Conservation (phyloP, 2,113 vertebrate genomes). For the Merops nubicus region DNA sequence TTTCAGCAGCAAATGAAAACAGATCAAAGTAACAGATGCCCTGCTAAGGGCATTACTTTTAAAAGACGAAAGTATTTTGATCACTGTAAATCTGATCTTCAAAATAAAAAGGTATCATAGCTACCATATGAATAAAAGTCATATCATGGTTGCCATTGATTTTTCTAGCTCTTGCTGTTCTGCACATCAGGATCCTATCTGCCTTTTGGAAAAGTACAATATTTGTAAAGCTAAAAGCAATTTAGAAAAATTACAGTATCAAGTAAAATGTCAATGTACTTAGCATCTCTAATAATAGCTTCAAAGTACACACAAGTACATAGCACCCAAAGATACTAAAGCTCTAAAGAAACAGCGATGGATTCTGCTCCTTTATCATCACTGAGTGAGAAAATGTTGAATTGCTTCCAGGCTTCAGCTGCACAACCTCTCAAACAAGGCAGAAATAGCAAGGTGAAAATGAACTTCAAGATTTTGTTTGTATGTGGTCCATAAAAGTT, state of each 20-base stretch:
- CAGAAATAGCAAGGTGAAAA: neutral
- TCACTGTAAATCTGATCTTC: neutral
- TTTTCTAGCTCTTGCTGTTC: neutral
- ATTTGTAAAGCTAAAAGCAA: neutral
- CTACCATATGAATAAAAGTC: neutral
- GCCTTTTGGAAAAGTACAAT: neutral
- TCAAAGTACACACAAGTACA: neutral
- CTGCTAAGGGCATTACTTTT: neutral
- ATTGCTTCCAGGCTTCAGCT: neutral
- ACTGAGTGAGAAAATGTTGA: neutral
- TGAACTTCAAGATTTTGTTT: neutral
- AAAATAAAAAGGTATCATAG: neutral
- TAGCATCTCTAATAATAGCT: neutral
- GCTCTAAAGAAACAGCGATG: neutral
- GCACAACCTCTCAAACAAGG: neutral
- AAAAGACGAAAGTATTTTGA: constrained; percentile 9
- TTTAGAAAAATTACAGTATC: neutral
- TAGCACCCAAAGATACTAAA: neutral
- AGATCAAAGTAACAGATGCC: constrained; percentile 20
- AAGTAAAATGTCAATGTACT: neutral
- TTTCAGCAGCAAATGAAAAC: constrained; percentile 25
- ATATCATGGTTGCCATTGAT: neutral
- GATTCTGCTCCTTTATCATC: neutral
- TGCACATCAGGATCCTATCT: neutral
- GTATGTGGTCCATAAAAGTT: neutral